Base-by-base conservation (phyloP, 2,113 vertebrate species). In the Lepisosteus oculatus region DNA sequence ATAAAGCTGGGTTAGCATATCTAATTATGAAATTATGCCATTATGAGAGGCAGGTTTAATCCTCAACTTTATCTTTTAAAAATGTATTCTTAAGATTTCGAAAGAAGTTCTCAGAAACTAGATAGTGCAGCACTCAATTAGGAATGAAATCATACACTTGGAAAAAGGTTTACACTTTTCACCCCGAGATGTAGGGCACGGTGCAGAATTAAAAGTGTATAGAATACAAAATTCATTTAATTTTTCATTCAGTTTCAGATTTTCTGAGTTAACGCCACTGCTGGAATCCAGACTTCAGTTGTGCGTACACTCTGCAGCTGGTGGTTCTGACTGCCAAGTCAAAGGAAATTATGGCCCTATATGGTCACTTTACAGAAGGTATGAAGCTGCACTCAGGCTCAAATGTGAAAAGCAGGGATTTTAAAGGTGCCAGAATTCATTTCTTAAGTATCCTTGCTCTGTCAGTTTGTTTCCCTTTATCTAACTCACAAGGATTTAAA, bases 281-380 rank as follows among this genome's bases (percentile, higher is more conserved):
- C 13, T 11, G 41, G 68, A 43, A n/a, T 8, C 14, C 29, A 45
- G 29, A 29, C 29, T 29, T 29, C 29, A 29, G 29, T 29, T 29
- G 29, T 29, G 29, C 29, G 29, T 29, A 29, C 29, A 29, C 29
- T 29, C 29, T 29, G 55, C 14, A 43, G 6, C 6, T 55, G 9
- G 14, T 14, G 12, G 4, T 14, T 71, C 43, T 6, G 41, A 43
- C 68, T 66, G 69, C 74, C 74, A 68, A 63, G 57, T 17, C 3
- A 57, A 3, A 41, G 69, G n/a, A 45, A 7, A 15, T 62, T 42
- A 56, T 65, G 45, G 61, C 70, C 74, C 8, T 71, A 73, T 68
- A 68, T 68, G 65, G 74, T 70, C 62, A 17, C 42, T 56, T 67
- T 13, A 11, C 64, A 3, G 29, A 15, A 43, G 42, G 71, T 43